Percentiles rank a stretch among this genome's conserved stretches.
Conservation (phyloP, 2,888 invertebrate species). For the Orchesellides sinensis region DNA sequence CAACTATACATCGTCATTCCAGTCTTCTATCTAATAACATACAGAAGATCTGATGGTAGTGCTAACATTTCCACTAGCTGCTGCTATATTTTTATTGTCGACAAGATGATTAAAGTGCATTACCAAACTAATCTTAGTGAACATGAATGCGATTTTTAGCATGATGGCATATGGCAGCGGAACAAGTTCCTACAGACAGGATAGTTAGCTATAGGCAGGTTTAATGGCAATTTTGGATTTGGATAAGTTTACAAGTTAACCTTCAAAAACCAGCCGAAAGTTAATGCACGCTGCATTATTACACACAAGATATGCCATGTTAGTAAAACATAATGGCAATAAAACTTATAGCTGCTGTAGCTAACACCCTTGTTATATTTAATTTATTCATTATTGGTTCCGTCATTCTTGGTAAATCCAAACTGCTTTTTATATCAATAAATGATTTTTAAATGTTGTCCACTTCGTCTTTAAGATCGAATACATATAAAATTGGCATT, state of each 20-base stretch:
- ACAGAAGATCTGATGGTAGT: not conserved
- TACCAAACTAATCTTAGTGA: not conserved
- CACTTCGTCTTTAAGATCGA: too few species aligned
- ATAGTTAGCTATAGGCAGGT: slow-evolving; percentile 5
- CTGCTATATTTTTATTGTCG: slow-evolving; percentile 20
- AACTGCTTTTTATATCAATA: too few species aligned
- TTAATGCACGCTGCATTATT: too few species aligned
- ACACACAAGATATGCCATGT: too few species aligned
- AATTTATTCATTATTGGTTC: too few species aligned
- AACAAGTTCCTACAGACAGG: not conserved
- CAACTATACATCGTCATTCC: not conserved
- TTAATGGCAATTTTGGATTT: slow-evolving; percentile 8
- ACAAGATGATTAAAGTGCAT: slow-evolving; percentile 11
- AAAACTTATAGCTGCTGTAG: too few species aligned
- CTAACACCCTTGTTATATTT: too few species aligned
- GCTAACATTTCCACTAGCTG: not conserved
- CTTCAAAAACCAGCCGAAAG: slow-evolving; percentile 48
- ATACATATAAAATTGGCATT: too few species aligned
- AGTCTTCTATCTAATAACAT: not conserved
- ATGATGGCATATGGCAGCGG: not conserved
- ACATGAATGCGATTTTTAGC: slow-evolving; percentile 2
- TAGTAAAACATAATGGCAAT: too few species aligned
- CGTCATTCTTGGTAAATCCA: too few species aligned
- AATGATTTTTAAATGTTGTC: too few species aligned
- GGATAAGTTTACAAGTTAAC: slow-evolving; percentile 42